A percentile compares a stretch with the other conserved stretches of the same genome.
Evolutionary conservation across 2,797 vertebrate genomes (phyloP).

Genomic region (Peromyscus nudipes): DNA sequence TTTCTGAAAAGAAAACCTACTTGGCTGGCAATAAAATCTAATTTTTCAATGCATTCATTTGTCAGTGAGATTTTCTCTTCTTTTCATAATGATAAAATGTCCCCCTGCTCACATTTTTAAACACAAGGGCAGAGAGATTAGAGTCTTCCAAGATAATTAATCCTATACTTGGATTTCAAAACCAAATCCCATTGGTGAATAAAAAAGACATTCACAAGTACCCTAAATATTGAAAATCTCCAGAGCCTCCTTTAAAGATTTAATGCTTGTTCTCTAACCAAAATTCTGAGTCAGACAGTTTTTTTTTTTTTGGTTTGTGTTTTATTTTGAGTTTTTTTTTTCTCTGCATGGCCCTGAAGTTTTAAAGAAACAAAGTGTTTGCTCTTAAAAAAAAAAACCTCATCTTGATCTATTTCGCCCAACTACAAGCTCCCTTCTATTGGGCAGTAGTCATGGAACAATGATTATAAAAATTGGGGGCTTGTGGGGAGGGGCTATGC

Average conservation of each 20-base stretch:
- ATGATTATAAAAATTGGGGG: background rate
- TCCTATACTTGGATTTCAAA: conserved; percentile 74
- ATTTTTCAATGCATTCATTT: conserved; percentile 87
- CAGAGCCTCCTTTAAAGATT: conserved; percentile 40
- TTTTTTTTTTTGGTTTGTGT: background rate
- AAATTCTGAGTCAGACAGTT: background rate
- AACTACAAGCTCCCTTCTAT: background rate
- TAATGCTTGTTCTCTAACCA: conserved; percentile 40
- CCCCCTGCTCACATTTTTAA: conserved; percentile 79
- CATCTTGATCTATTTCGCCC: background rate
- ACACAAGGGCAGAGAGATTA: conserved; percentile 76
- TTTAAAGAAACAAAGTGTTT: conserved; percentile 58
- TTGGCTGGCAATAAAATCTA: conserved; percentile 87
- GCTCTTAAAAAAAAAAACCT: conserved; percentile 50
- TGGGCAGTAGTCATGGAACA: background rate
- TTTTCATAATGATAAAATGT: conserved; percentile 79
- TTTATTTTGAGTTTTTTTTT: background rate
- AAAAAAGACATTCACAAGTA: conserved; percentile 65
- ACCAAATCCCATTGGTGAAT: conserved; percentile 67
- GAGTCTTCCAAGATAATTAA: conserved; percentile 69
- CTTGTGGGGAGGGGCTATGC: background rate
- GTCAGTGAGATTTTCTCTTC: conserved; percentile 84
- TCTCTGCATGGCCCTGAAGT: conserved; percentile 25
- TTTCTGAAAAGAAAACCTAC: conserved; percentile 85
- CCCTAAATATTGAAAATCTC: conserved; percentile 69